Evolutionary conservation across 2,888 invertebrate species (phyloP), one percentile per base, ranked within the genome.

Genomic region (Pyralis farinalis): DNA sequence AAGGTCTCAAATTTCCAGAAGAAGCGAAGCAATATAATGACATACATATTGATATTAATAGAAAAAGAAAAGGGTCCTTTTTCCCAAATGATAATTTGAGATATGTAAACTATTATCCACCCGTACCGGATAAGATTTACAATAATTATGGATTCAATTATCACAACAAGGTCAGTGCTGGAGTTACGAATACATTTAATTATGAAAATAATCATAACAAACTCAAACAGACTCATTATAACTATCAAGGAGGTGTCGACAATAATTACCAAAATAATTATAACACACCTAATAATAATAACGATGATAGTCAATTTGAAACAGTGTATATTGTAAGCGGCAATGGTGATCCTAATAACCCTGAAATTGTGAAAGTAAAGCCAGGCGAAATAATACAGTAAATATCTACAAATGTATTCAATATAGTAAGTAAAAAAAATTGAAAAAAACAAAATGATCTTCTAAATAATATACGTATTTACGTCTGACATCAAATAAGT

Each of bases 251-350:
- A 3, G 16, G 3, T 16, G 16, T 68, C 22, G 62, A 63, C 28
- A 63, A 62, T 32, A 63, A 66, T 44, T 0, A 61, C 63, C 44
- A 63, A 54, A 43, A 46, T 11, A 37, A n/a, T n/a, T n/a, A n/a
- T n/a, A 33, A 16, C 16, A 16, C 47, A 43, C 33, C 47, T 33
- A 47, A 43, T 37, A 40, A 47, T 28, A 37, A 46, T 33, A 28
- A 52, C 31, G 40, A 58, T n/a, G 57, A 70, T 30, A 62, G 64
- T 38, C 69, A 58, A 7, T 12, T 63, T 4, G 61, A 63, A 40
- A 76, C 79, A 1, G 71, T 89, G n/a, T 90, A 89, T 34, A 64
- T 90, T 22, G 74, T 90, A 0, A 77, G 89, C 59, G 90, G 88
- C 0, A 78, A 89, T 44, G 82, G 86, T 0, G 89, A 90, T 53